Evolutionary conservation across 2,888 invertebrate species (phyloP), one percentile per base, ranked within the genome.

Genomic region (Aromia moschata): DNA sequence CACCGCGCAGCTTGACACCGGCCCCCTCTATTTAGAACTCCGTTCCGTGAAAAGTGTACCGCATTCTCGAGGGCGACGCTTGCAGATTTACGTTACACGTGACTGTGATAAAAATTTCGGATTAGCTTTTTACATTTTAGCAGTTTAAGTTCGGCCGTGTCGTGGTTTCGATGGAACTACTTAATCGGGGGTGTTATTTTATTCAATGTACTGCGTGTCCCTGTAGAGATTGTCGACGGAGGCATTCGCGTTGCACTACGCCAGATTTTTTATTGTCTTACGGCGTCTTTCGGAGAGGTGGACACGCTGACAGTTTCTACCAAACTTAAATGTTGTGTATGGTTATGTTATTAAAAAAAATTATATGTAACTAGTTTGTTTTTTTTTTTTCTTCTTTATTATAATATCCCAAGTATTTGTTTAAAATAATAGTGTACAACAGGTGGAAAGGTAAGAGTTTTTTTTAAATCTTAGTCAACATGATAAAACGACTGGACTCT

Each of bases 401-500:
- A 25, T 25, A 9, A n/a, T 25, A 9, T 9, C 25, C 25, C 4
- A 25, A 25, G 25, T n/a, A n/a, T n/a, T n/a, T n/a, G n/a, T n/a
- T n/a, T n/a, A n/a, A n/a, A n/a, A n/a, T n/a, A n/a, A n/a, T n/a
- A n/a, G n/a, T n/a, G n/a, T n/a, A n/a, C n/a, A n/a, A n/a, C n/a
- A n/a, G n/a, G n/a, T n/a, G n/a, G n/a, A n/a, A n/a, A n/a, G n/a
- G n/a, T n/a, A n/a, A n/a, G n/a, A n/a, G n/a, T n/a, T n/a, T n/a
- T n/a, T n/a, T n/a, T n/a, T n/a, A n/a, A n/a, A n/a, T n/a, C n/a
- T 25, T 25, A 25, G 7, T 25, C 25, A 33, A 11, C 33, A 44
- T 14, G 70, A 69, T 65, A 74, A 70, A 20, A 44, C 45, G 17
- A 45, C 20, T 3, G 49, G 38, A n/a, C 30, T 37, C 14, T 38